Evolutionary conservation across 2,888 invertebrate species (phyloP), one percentile per base, ranked within the genome.

Genomic region (Drosophila leonis): DNA sequence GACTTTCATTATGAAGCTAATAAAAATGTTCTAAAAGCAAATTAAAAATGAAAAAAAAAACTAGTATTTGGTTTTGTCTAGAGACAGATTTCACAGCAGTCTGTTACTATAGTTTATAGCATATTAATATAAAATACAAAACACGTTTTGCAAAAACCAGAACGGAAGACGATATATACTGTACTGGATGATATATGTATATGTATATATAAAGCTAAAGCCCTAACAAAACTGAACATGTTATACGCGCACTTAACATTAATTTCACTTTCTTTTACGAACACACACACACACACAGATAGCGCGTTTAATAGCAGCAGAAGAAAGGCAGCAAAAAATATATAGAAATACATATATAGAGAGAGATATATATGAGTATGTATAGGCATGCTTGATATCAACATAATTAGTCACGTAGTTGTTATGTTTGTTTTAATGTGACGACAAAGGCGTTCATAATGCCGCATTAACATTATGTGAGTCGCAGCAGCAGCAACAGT

Each of bases 341-440:
- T 54, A 57, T 54, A 37, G 67, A 61, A 15, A 66, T 52, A 12
- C 15, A 20, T 20, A 15, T 4, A 35, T 7, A 37, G 15, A 15
- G 18, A 37, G 9, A 18, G 1, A 29, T 8, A 55, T n/a, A 20
- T n/a, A n/a, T 24, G 24, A 61, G 49, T 68, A 42, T 27, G 48
- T 20, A 42, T 63, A 57, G 77, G 75, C 72, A 78, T 70, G 76
- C 69, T 84, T 84, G 84, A 87, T 87, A 89, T 80, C 72, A 88
- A 78, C 78, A 81, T 89, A 88, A 88, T 88, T 88, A 88, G 88
- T 88, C 88, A 88, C 89, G 88, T 89, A 83, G 85, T 78, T 82
- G 80, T 83, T 86, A 82, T 88, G 83, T 78, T 89, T 82, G 80
- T 82, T 85, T 82, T 82, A 83, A 83, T 88, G 83, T 76, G 82